These are phyloP conservation scores for Acronicta psi DNA, from an alignment of 2,888 invertebrate species.

Conservation along the genomic window DNA sequence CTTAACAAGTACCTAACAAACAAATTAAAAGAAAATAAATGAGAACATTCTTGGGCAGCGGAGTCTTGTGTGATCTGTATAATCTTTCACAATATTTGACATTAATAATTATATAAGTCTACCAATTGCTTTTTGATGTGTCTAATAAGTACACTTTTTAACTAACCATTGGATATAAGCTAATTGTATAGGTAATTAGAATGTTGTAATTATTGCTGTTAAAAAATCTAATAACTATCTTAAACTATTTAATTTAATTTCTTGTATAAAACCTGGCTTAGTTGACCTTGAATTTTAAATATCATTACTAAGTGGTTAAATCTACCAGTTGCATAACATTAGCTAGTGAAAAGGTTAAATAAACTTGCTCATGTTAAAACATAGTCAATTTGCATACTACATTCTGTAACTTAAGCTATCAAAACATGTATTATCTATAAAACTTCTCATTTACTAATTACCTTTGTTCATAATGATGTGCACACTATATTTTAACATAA, in stretches of 20 bases:
- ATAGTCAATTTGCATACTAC: not conserved
- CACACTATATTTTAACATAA: conserved; percentile 33
- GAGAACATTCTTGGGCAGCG: too few species aligned
- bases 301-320: not conserved
- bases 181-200: not conserved
- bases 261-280: not conserved
- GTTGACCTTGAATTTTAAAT: conserved; percentile 12
- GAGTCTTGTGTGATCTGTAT: too few species aligned
- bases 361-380: conserved; percentile 26
- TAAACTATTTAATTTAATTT: not conserved
- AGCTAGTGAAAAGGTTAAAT: conserved; percentile 5
- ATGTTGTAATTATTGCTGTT: not conserved
- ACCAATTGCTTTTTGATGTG: too few species aligned
- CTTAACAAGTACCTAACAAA: too few species aligned
- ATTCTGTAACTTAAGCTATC: not conserved
- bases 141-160: not conserved
- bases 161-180: not conserved
- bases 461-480: not conserved
- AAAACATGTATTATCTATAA: not conserved
- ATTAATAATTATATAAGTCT: too few species aligned
- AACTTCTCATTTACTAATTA: not conserved
- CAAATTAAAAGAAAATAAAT: too few species aligned
- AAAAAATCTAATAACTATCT: not conserved
- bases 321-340: not conserved
- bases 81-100: too few species aligned